Conservation (phyloP, 1,140 invertebrate genomes). For the Drosophila repletoides region DNA sequence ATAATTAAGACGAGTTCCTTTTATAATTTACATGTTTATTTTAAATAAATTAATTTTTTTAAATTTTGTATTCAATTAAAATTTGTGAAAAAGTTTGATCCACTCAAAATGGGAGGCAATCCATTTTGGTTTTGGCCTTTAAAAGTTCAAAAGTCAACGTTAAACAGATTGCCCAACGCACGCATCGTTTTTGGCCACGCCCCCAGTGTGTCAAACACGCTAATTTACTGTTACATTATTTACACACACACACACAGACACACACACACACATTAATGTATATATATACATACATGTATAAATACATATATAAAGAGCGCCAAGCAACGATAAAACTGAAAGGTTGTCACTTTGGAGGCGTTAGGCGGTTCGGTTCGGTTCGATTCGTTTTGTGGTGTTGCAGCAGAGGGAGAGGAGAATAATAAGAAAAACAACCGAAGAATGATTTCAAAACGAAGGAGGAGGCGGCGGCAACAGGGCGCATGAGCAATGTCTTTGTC, state of each 20-base stretch:
- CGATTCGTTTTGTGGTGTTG: slow-evolving; percentile 52
- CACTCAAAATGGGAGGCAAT: background rate
- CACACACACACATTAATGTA: slow-evolving; percentile 10
- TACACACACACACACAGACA: slow-evolving; percentile 53
- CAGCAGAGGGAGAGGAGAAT: background rate
- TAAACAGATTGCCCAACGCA: slow-evolving; percentile 69
- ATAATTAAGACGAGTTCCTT: no score
- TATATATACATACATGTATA: slow-evolving; percentile 7
- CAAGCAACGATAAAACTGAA: slow-evolving; percentile 70
- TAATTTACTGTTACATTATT: slow-evolving; percentile 81
- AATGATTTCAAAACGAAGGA: slow-evolving; percentile 31
- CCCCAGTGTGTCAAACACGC: slow-evolving; percentile 76
- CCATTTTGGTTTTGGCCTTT: slow-evolving; percentile 28
- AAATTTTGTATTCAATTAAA: background rate
- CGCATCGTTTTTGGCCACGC: slow-evolving; percentile 69
- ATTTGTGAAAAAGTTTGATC: background rate
- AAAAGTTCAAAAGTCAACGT: slow-evolving; percentile 68
- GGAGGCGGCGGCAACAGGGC: slow-evolving; percentile 60
- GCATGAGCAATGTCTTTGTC: slow-evolving; percentile 62
- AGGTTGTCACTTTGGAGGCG: slow-evolving; percentile 77
- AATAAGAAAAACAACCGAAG: slow-evolving; percentile 62
- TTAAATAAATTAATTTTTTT: background rate
- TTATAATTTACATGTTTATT: no score
- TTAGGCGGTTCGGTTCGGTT: slow-evolving; percentile 62
- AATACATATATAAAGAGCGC: no score